A percentile compares a stretch with the other conserved stretches of the same genome.
Evolutionary conservation across 2,113 vertebrate genomes (phyloP).

Genomic region (Ornithorhynchus anatinus): DNA sequence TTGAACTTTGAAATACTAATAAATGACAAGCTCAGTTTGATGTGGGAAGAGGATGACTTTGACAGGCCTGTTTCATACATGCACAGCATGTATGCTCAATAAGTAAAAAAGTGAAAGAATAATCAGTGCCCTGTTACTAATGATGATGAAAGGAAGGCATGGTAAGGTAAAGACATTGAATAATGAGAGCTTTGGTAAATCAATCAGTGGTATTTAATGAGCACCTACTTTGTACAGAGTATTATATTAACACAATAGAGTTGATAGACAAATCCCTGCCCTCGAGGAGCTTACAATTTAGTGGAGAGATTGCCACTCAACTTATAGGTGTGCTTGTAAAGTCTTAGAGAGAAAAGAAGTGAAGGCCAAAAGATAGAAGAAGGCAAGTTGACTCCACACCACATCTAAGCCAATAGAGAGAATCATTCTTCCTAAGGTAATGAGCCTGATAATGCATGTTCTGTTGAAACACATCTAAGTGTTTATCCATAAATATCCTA

Average conservation of each 20-base stretch:
- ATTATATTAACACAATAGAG: no score
- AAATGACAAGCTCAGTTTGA: background rate
- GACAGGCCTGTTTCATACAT: conserved; percentile 11
- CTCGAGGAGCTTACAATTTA: background rate
- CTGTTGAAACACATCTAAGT: conserved; percentile 4
- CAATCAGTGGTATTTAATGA: no score
- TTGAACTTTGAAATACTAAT: background rate
- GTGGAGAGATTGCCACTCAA: background rate
- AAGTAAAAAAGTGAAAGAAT: conserved; percentile 30
- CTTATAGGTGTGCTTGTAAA: conserved; percentile 26
- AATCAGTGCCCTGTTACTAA: background rate
- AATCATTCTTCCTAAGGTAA: conserved; percentile 19
- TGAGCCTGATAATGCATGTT: background rate
- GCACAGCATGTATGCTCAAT: conserved; percentile 1
- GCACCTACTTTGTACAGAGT: no score
- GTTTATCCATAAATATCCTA: background rate
- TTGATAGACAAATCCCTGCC: background rate
- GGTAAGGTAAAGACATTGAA: conserved; percentile 17
- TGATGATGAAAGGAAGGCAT: conserved; percentile 12
- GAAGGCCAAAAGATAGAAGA: background rate
- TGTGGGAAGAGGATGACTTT: conserved; percentile 7
- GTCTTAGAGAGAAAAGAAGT: conserved; percentile 13
- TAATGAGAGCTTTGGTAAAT: background rate
- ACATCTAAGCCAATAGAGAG: background rate
- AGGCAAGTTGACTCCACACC: background rate